Conservation (phyloP, 2,797 vertebrate species). For the Eremophila alpestris region DNA sequence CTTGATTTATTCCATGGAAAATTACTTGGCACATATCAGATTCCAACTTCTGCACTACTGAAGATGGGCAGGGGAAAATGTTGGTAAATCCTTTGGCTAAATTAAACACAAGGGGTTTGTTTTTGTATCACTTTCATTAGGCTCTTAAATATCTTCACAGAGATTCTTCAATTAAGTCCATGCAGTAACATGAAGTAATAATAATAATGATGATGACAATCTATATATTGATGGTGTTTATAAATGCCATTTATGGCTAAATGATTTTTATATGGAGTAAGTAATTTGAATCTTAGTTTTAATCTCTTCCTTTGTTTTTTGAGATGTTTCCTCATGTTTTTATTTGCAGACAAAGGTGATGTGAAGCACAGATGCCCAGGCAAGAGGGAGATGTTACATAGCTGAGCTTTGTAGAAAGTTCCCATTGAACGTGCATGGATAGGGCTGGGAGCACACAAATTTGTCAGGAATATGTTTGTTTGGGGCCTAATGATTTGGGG, state of each 20-base stretch:
- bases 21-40: neutral
- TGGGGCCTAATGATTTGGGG: neutral
- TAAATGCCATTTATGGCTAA: neutral
- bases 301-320: neutral
- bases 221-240: neutral
- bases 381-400: neutral
- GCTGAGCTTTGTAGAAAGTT: neutral
- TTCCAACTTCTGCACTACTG: neutral
- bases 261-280: neutral
- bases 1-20: constrained; percentile 4
- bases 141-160: neutral
- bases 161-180: neutral
- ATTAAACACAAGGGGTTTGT: neutral
- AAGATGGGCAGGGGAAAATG: constrained; percentile 14
- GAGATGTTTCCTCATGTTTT: neutral
- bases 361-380: neutral
- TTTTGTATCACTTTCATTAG: constrained; percentile 30
- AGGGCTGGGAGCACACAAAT: neutral
- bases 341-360: neutral
- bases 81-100: constrained; percentile 13
- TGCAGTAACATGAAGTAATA: neutral
- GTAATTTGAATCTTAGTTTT: neutral
- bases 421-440: neutral
- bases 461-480: neutral
- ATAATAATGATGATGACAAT: neutral